phyloP scores from a whole-genome alignment of 2,888 invertebrate genomes.

The Lepidocyrtinus sp. region DNA sequence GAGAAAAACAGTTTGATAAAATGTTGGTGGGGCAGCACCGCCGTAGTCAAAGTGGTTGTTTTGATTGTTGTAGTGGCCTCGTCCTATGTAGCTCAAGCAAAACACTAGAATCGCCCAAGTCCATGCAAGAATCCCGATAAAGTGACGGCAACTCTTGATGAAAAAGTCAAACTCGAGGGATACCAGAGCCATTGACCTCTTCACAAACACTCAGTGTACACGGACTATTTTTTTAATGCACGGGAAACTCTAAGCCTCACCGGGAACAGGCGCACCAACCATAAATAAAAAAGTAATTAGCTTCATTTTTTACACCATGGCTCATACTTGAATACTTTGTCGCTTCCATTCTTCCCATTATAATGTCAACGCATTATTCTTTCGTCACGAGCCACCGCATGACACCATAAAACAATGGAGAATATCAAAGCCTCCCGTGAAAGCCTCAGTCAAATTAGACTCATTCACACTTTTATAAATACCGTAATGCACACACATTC shows the following conservation, averaged over 20 bases:
- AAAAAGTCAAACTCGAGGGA: conserved; percentile 57
- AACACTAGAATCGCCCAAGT: conserved; percentile 63
- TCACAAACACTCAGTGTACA: neutral
- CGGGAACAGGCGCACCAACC: neutral
- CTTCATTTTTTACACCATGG: too few species aligned
- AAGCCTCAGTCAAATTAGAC: too few species aligned
- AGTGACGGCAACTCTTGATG: conserved; percentile 57
- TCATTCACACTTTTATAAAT: too few species aligned
- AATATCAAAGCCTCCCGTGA: too few species aligned
- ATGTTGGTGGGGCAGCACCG: conserved; percentile 51
- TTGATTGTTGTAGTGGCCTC: conserved; percentile 52
- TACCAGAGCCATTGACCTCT: conserved; percentile 53
- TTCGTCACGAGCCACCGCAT: too few species aligned
- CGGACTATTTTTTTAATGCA: neutral
- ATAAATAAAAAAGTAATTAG: too few species aligned
- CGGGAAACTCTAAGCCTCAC: neutral
- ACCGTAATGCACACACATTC: too few species aligned
- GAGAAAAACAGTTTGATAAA: conserved; percentile 61
- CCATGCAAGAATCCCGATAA: conserved; percentile 62
- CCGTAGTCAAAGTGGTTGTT: conserved; percentile 46
- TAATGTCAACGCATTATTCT: conserved; percentile 7
- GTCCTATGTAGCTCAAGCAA: conserved; percentile 57
- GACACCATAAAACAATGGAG: too few species aligned
- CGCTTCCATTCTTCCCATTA: neutral
- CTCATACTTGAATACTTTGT: neutral